Evolutionary conservation across 2,113 vertebrate species (phyloP).

Genomic region (Indicator maculatus): DNA sequence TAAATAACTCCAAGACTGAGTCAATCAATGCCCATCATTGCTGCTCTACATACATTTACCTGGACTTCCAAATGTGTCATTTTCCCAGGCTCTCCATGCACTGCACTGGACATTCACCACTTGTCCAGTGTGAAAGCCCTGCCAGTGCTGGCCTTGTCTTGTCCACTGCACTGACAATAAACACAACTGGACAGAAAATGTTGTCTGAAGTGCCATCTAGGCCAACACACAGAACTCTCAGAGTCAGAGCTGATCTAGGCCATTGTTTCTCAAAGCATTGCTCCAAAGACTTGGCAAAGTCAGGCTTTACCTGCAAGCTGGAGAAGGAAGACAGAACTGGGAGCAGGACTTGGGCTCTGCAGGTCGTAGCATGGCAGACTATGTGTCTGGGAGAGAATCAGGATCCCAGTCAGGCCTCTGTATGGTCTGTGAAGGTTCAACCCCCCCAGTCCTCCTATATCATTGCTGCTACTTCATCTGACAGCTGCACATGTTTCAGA

Average conservation of each 20-base stretch:
- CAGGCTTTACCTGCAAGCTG: not conserved
- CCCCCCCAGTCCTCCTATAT: not conserved
- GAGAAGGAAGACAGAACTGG: not conserved
- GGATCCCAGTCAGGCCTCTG: too few relatives aligned
- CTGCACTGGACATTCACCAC: not conserved
- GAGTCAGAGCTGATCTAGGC: not conserved
- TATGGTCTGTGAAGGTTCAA: not conserved
- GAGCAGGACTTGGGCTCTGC: not conserved
- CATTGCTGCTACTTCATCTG: not conserved
- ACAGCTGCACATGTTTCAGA: not conserved
- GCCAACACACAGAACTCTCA: not conserved
- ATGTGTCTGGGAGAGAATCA: not conserved
- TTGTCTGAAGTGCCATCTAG: not conserved
- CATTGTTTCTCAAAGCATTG: not conserved
- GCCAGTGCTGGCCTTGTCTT: not conserved
- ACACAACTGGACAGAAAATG: not conserved
- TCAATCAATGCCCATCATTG: not conserved
- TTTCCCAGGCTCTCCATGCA: not conserved
- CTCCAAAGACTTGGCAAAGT: too few relatives aligned
- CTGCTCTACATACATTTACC: not conserved
- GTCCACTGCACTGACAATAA: not conserved
- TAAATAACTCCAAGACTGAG: constrained; percentile 13
- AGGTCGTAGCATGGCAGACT: not conserved
- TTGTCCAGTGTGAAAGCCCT: not conserved
- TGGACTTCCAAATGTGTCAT: not conserved